Conservation (phyloP, 92 coral and sea anemone species). For the Meandrina meandrites region DNA sequence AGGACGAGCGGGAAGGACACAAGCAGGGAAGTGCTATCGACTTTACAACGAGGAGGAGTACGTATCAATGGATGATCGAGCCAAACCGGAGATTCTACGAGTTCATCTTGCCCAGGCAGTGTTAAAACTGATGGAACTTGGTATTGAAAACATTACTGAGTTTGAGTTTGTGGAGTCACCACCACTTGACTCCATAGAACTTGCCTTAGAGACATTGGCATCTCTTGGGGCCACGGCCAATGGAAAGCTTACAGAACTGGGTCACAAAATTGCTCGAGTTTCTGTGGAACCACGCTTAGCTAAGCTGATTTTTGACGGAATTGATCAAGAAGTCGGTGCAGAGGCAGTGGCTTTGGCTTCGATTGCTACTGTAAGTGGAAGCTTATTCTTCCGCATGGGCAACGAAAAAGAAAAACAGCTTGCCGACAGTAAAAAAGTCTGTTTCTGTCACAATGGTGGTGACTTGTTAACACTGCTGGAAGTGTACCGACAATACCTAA, state of each 20-base stretch:
- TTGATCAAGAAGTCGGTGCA: slow-evolving; percentile 72
- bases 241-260: slow-evolving; percentile 77
- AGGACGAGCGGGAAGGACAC: slow-evolving; percentile 95
- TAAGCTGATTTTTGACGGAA: slow-evolving; percentile 81
- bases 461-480: slow-evolving; percentile 85
- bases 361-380: slow-evolving; percentile 79
- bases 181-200: slow-evolving; percentile 65
- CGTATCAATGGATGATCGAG: slow-evolving; percentile 65
- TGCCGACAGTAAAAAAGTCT: slow-evolving; percentile 78
- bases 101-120: slow-evolving; percentile 92
- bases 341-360: slow-evolving; percentile 77
- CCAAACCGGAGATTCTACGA: slow-evolving; percentile 89
- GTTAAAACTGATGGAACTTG: slow-evolving; percentile 87
- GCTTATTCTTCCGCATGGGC: slow-evolving; percentile 92
- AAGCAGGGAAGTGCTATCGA: slow-evolving; percentile 93
- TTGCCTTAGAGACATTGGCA: slow-evolving; percentile 60
- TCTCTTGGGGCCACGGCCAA: slow-evolving; percentile 73
- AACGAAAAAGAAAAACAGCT: slow-evolving; percentile 82
- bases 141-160: slow-evolving; percentile 65
- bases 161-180: slow-evolving; percentile 93
- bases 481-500: slow-evolving; percentile 76
- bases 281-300: slow-evolving; percentile 94
- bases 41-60: slow-evolving; percentile 80
- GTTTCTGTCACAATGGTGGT: slow-evolving; percentile 86
- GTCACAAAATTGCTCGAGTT: slow-evolving; percentile 77